Conservation (phyloP, 37 sponge, comb jelly and placozoan genomes). For the Crambe crambe region DNA sequence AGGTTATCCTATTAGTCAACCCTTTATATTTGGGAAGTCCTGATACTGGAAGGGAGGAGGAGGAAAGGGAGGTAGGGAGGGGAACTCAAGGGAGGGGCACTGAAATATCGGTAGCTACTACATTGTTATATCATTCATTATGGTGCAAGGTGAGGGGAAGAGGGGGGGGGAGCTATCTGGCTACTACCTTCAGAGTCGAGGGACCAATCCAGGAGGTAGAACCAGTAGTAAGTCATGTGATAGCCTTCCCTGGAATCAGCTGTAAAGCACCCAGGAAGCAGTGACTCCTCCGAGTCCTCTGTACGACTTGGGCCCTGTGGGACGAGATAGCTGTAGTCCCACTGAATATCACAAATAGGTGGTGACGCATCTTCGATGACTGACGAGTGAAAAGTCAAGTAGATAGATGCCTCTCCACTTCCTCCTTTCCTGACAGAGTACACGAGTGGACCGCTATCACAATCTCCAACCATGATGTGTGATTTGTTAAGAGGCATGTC, state of each 20-base stretch:
- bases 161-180: no score
- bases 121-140: no score
- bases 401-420: neutral
- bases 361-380: conserved; percentile 63
- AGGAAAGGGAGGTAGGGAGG: no score
- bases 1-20: no score
- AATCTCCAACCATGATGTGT: conserved; percentile 47
- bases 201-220: conserved; percentile 67
- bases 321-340: conserved; percentile 42
- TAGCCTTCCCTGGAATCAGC: conserved; percentile 66
- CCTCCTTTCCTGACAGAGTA: conserved; percentile 8
- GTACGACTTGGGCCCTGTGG: neutral
- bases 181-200: no score
- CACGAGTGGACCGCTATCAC: conserved; percentile 64
- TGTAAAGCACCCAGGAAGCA: conserved; percentile 60
- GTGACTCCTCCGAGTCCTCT: neutral
- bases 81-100: no score
- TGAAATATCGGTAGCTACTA: no score
- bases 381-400: conserved; percentile 42
- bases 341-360: conserved; percentile 50
- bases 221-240: conserved; percentile 83
- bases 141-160: no score
- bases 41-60: no score
- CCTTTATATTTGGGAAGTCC: no score
- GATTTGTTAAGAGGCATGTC: conserved; percentile 19